Evolutionary conservation across 2,888 invertebrate genomes (phyloP).

Genomic region (Strigamia maritima): DNA sequence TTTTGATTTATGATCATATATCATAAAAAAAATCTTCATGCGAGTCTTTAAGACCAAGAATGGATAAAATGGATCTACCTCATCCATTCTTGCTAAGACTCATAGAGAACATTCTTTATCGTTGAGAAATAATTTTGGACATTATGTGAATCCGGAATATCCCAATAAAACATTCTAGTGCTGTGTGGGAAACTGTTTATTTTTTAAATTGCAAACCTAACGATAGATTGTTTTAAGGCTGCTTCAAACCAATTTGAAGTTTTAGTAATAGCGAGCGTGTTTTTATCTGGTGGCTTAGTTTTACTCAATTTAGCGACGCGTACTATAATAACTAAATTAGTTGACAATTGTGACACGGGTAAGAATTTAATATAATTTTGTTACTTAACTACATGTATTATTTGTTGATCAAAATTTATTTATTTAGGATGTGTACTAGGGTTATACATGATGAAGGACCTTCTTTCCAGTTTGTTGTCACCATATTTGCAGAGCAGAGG

Average conservation of each 20-base stretch:
- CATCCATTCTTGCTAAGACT: too few species aligned
- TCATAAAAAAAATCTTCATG: too few species aligned
- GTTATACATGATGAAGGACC: background rate
- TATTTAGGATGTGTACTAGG: background rate
- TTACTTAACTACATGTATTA: background rate
- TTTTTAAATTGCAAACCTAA: background rate
- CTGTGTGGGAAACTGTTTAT: too few species aligned
- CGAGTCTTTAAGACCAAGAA: too few species aligned
- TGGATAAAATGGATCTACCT: too few species aligned
- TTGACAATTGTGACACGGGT: background rate
- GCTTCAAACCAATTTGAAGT: background rate
- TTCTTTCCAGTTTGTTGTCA: background rate
- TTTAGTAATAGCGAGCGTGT: background rate
- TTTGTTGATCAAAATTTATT: background rate
- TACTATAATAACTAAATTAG: background rate
- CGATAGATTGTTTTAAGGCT: background rate
- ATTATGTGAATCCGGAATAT: too few species aligned
- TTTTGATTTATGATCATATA: too few species aligned
- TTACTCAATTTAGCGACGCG: background rate
- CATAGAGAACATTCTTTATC: too few species aligned
- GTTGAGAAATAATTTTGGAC: too few species aligned
- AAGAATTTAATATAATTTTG: background rate
- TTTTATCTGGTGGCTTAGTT: background rate
- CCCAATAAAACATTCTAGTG: too few species aligned
- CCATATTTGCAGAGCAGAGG: background rate